These are phyloP conservation scores for Calonectris borealis DNA, from an alignment of 2,113 vertebrate genomes.

Conservation along the genomic window DNA sequence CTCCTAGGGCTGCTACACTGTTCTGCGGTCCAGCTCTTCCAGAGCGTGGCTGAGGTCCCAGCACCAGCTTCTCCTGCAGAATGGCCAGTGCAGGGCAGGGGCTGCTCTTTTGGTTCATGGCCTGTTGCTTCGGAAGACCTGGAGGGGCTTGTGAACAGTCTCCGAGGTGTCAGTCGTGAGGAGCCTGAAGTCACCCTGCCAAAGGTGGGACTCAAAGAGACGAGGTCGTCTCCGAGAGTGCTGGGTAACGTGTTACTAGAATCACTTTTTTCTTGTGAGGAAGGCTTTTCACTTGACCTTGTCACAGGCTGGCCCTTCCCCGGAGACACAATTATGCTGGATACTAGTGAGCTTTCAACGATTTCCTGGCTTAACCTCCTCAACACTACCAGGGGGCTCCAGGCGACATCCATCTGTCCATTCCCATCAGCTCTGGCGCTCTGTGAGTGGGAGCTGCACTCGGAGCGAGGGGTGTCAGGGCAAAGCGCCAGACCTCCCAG, in stretches of 20 bases:
- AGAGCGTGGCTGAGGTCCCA: slow-evolving; percentile 41
- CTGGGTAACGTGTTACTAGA: slow-evolving; percentile 39
- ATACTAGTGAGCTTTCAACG: slow-evolving; percentile 68
- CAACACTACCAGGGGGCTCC: slow-evolving; percentile 69
- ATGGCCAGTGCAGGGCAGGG: slow-evolving; percentile 57
- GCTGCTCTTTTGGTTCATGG: slow-evolving; percentile 64
- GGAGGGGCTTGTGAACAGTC: slow-evolving; percentile 65
- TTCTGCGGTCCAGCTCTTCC: slow-evolving; percentile 17
- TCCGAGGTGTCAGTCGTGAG: slow-evolving; percentile 69
- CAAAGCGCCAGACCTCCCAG: slow-evolving; percentile 57
- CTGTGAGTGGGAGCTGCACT: slow-evolving; percentile 48
- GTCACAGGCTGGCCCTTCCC: slow-evolving; percentile 68
- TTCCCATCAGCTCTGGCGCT: slow-evolving; percentile 50
- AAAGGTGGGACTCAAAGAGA: slow-evolving; percentile 75
- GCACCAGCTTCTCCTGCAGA: slow-evolving; percentile 54
- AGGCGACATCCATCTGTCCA: slow-evolving; percentile 57
- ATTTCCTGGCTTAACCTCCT: slow-evolving; percentile 76
- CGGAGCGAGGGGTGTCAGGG: slow-evolving; percentile 59
- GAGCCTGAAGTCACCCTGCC: slow-evolving; percentile 63
- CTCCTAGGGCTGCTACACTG: not conserved
- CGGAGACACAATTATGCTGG: slow-evolving; percentile 72
- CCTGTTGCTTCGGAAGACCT: slow-evolving; percentile 43
- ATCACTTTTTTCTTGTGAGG: slow-evolving; percentile 58
- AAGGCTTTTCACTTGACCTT: slow-evolving; percentile 70
- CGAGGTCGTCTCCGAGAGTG: slow-evolving; percentile 15